Evolutionary conservation across 2,113 vertebrate species (phyloP).

Genomic region (Indri indri): DNA sequence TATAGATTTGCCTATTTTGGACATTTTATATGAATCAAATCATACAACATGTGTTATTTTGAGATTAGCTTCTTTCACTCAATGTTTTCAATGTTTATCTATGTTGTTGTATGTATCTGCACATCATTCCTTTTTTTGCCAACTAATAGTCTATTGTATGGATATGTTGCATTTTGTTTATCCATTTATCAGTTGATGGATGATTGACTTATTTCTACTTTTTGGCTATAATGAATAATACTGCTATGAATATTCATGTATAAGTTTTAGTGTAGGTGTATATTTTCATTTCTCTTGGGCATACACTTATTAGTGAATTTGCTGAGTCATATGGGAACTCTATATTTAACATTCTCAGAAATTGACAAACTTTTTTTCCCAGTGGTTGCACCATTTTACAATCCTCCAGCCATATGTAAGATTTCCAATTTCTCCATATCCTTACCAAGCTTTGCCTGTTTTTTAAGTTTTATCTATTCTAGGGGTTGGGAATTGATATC

Average conservation of each 20-base stretch:
- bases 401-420: not conserved
- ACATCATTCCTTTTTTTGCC: not conserved
- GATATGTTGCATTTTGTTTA: not conserved
- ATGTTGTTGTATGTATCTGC: not conserved
- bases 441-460: not conserved
- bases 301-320: not conserved
- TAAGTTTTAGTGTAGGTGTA: not conserved
- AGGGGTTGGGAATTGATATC: not conserved
- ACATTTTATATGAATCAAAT: not conserved
- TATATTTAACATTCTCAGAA: not conserved
- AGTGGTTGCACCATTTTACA: not conserved
- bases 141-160: not conserved
- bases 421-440: not conserved
- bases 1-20: not conserved
- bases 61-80: not conserved
- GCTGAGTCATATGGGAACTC: not conserved
- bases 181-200: not conserved
- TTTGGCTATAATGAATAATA: not conserved
- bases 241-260: not conserved
- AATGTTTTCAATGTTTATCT: not conserved
- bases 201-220: not conserved
- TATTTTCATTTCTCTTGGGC: not conserved
- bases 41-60: not conserved
- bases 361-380: not conserved
- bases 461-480: too few relatives aligned